phyloP scores from a whole-genome alignment of 2,113 vertebrate species.

The Phoxinus phoxinus region DNA sequence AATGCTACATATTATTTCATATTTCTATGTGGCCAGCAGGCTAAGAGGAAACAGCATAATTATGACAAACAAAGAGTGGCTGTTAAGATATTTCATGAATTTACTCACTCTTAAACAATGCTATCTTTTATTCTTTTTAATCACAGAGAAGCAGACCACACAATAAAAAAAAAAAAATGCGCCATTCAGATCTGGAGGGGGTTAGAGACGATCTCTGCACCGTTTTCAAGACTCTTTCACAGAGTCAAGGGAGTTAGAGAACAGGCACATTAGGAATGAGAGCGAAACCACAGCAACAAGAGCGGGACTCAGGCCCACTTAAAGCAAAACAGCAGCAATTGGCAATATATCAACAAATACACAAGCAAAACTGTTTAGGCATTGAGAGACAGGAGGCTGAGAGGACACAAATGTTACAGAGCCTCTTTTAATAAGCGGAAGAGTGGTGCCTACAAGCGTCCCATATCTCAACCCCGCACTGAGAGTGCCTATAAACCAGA shows the following conservation, averaged over 20 bases:
- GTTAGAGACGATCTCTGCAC: not conserved
- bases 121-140: conserved; percentile 6
- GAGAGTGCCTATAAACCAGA: conserved; percentile 7
- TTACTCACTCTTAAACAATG: not conserved
- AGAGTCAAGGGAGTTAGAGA: conserved; percentile 24
- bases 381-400: conserved; percentile 24
- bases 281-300: not conserved
- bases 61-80: not conserved
- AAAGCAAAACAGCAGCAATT: conserved; percentile 45
- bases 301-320: conserved; percentile 25
- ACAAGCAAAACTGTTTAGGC: conserved; percentile 45
- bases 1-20: not conserved
- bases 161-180: conserved; percentile 2
- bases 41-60: conserved; percentile 13
- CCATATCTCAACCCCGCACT: conserved; percentile 8
- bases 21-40: conserved; percentile 11
- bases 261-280: conserved; percentile 25
- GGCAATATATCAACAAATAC: conserved; percentile 36
- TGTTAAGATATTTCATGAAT: not conserved
- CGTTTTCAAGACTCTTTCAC: conserved; percentile 13
- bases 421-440: conserved; percentile 35
- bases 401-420: conserved; percentile 28
- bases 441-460: not conserved
- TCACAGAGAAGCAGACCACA: conserved; percentile 23
- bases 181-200: not conserved